These are phyloP conservation scores for Mystacides longicornis DNA, from an alignment of 2,888 invertebrate species.

Conservation along the genomic window DNA sequence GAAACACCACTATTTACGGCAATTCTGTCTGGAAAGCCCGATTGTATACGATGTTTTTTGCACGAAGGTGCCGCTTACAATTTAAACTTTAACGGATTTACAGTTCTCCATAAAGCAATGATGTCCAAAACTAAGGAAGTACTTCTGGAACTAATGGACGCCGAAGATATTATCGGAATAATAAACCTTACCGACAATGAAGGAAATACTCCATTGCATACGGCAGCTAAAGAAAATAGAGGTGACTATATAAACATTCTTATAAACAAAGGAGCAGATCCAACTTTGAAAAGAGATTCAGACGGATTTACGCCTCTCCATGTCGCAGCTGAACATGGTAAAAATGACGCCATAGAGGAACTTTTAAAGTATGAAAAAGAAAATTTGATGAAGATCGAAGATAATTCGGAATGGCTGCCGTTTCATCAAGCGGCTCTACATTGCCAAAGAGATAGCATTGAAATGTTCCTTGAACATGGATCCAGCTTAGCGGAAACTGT, in stretches of 20 bases:
- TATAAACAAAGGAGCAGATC: constrained; percentile 41
- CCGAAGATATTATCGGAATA: constrained; percentile 8
- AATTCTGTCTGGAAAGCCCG: constrained; percentile 36
- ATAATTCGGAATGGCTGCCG: constrained; percentile 36
- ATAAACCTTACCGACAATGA: constrained; percentile 8
- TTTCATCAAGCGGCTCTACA: constrained; percentile 47
- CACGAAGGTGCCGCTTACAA: constrained; percentile 43
- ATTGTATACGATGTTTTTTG: constrained; percentile 41
- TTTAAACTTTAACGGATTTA: constrained; percentile 41
- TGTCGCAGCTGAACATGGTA: constrained; percentile 41
- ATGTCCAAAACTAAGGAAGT: constrained; percentile 10
- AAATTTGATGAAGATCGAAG: constrained; percentile 3
- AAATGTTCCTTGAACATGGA: constrained; percentile 39
- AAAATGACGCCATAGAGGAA: constrained; percentile 34
- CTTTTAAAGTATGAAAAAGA: constrained; percentile 7
- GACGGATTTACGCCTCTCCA: constrained; percentile 41
- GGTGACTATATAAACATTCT: constrained; percentile 41
- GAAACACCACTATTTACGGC: constrained; percentile 46
- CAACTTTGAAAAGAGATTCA: constrained; percentile 40
- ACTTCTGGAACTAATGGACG: constrained; percentile 8
- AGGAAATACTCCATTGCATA: constrained; percentile 46
- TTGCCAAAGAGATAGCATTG: constrained; percentile 52
- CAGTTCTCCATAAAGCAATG: constrained; percentile 32
- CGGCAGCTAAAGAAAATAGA: constrained; percentile 49
- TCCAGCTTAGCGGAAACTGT: constrained; percentile 40